phyloP scores from a whole-genome alignment of 2,113 vertebrate species.

The Anolis sagrei region DNA sequence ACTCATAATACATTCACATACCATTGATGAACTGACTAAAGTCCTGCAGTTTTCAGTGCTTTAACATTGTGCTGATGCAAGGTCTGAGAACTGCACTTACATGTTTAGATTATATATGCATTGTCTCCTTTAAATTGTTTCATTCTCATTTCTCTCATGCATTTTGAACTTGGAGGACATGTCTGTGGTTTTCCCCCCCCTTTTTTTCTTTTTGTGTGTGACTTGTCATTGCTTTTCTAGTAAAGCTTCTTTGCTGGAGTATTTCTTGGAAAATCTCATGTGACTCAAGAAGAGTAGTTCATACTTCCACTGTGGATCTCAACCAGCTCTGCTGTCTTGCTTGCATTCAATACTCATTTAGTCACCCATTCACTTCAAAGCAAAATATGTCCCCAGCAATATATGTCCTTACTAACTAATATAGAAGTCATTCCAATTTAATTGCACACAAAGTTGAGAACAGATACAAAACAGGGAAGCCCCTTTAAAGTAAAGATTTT shows the following conservation, averaged over 20 bases:
- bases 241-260: not conserved
- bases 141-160: not conserved
- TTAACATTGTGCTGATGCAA: not conserved
- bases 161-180: not conserved
- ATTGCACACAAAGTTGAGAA: not conserved
- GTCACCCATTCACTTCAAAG: not conserved
- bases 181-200: not conserved
- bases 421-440: too few species aligned
- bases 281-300: not conserved
- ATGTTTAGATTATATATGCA: not conserved
- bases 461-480: not conserved
- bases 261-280: conserved; percentile 1
- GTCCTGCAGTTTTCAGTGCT: not conserved
- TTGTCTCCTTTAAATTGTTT: not conserved
- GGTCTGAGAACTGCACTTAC: not conserved
- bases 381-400: conserved; percentile 10
- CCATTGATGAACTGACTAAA: not conserved
- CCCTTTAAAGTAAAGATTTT: not conserved
- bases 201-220: not conserved
- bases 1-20: not conserved
- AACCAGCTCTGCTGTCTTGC: conserved; percentile 29
- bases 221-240: not conserved
- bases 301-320: not conserved
- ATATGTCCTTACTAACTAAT: too few species aligned
- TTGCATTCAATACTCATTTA: not conserved